A percentile compares a stretch with the other conserved stretches of the same genome.
These are phyloP conservation scores for Numida meleagris DNA, from an alignment of 2,113 vertebrate genomes.

Conservation along the genomic window DNA sequence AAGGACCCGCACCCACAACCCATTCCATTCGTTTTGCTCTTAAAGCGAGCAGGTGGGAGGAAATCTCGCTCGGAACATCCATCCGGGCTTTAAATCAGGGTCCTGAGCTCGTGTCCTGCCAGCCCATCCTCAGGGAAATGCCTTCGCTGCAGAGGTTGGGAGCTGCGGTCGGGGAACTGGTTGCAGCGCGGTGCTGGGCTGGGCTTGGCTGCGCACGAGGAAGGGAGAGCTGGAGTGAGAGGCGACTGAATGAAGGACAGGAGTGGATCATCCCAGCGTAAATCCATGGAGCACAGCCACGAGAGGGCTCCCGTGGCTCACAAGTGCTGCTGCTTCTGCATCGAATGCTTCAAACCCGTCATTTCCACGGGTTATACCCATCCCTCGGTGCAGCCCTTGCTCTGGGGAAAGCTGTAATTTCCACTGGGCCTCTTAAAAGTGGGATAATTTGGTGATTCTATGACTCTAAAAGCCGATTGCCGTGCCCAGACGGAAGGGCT, in stretches of 20 bases:
- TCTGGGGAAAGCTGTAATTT: rapidly evolving
- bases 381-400: rapidly evolving
- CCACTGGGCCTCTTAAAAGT: rapidly evolving
- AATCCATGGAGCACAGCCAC: background rate
- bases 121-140: rapidly evolving
- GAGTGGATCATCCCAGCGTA: rapidly evolving
- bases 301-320: conserved; percentile 18
- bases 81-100: background rate
- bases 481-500: no score
- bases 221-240: background rate
- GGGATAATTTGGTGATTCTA: background rate
- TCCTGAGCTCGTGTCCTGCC: background rate
- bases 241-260: rapidly evolving
- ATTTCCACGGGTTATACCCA: rapidly evolving
- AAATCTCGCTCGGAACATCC: background rate
- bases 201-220: no score
- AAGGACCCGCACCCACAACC: background rate
- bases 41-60: background rate
- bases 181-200: background rate
- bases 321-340: rapidly evolving
- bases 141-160: rapidly evolving
- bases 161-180: rapidly evolving
- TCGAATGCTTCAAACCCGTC: background rate
- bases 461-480: no score
- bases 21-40: background rate